Evolutionary conservation across 2,113 vertebrate species (phyloP).

Genomic region (Halcyon malimbica): DNA sequence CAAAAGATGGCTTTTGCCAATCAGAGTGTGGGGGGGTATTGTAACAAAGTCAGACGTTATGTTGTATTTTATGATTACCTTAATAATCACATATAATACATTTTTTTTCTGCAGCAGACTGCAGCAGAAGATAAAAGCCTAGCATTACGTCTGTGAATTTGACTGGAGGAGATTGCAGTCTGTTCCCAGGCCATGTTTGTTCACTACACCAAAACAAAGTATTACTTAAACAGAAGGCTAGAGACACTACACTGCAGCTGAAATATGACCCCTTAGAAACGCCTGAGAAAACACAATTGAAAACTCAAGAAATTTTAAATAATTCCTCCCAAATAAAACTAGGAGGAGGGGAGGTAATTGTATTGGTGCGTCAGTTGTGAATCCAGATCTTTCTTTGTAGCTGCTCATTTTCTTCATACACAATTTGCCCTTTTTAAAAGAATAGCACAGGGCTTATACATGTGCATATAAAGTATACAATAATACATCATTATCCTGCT

Average conservation of each 20-base stretch:
- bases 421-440: neutral
- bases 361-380: neutral
- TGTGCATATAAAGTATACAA: neutral
- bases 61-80: neutral
- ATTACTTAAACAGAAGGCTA: constrained; percentile 5
- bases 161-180: neutral
- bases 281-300: neutral
- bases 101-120: neutral
- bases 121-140: constrained; percentile 4
- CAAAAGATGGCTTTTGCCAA: neutral
- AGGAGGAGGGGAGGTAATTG: neutral
- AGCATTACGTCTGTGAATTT: neutral
- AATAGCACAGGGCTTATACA: neutral
- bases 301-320: neutral
- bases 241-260: neutral
- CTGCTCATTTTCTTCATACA: neutral
- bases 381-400: neutral
- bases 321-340: neutral
- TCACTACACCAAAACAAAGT: neutral
- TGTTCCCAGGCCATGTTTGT: constrained; percentile 7
- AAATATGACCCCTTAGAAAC: neutral
- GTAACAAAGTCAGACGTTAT: neutral
- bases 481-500: neutral
- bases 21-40: neutral
- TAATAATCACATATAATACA: neutral